Base-by-base conservation (phyloP, 2,113 vertebrate species). In the Cairina moschata region DNA sequence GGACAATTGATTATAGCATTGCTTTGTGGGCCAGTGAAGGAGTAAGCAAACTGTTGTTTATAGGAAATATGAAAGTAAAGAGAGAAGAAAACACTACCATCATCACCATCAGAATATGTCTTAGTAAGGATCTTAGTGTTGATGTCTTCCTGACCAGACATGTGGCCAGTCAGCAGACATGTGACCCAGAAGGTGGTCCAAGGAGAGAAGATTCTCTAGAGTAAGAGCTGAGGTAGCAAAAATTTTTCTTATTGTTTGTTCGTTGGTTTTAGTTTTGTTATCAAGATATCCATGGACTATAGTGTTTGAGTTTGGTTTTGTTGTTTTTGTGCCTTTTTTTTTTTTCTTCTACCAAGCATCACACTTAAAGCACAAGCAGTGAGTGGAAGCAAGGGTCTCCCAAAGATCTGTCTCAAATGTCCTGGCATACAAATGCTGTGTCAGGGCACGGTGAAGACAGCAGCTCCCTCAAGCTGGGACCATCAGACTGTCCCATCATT, bases 21-120 rank as follows among this genome's bases (percentile, higher is more conserved):
- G 17, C 1, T 2, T 32, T 0, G 0, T 15, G 6, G 26, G 54
- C 15, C 46, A 66, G 8, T 14, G 40, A 34, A 5, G 31, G n/a
- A 77, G 10, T 32, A 56, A 31, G 18, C 36, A 16, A 78, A 15
- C 9, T 60, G 38, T 36, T 21, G 32, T 63, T 38, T 46, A n/a
- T 17, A 77, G 22, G 4, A 77, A 66, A 90, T n/a, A 15, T 2
- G 36, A 65, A 34, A 0, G 1, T 59, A 46, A 59, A 40, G 11
- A 34, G 18, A 71, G 32, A 86, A 28, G 46, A 26, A 50, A 76
- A 6, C 13, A 54, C 13, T 17, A 36, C 28, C 50, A 46, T 16
- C 48, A 29, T 29, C 22, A 68, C 6, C 2, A 0, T 31, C 31
- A 75, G 28, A 75, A 84, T 22, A 20, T 4, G 28, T 80, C 11